Conservation (phyloP, 2,797 vertebrate genomes). For the Acanthurus tractus region DNA sequence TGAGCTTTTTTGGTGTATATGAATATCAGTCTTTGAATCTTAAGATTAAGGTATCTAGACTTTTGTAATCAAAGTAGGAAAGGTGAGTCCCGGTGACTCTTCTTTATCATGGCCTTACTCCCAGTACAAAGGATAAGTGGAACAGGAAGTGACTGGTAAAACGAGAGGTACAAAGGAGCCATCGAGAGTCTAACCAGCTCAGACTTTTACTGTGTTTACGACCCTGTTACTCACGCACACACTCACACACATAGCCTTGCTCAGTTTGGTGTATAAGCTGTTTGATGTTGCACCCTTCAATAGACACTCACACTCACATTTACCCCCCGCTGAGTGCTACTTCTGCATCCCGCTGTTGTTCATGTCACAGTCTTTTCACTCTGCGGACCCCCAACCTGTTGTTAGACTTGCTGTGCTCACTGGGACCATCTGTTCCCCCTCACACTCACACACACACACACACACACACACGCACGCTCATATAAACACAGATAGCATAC, state of each 20-base stretch:
- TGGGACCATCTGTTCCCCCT: conserved; percentile 85
- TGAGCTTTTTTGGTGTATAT: conserved; percentile 8
- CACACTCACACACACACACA: conserved; percentile 55
- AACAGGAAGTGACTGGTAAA: conserved; percentile 57
- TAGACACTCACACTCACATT: conserved; percentile 48
- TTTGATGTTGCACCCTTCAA: conserved; percentile 66
- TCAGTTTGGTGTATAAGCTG: conserved; percentile 29
- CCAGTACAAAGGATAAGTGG: conserved; percentile 32
- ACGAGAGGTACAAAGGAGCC: conserved; percentile 40
- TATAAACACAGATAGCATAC: conserved; percentile 7
- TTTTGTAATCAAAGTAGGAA: neutral
- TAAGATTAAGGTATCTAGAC: neutral
- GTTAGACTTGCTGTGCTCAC: conserved; percentile 69
- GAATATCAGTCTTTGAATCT: neutral
- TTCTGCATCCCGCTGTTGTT: conserved; percentile 71
- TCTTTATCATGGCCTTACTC: conserved; percentile 19
- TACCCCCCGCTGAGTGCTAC: conserved; percentile 69
- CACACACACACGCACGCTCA: conserved; percentile 14
- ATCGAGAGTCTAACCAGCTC: conserved; percentile 39
- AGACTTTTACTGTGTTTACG: conserved; percentile 51
- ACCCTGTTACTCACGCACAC: conserved; percentile 40
- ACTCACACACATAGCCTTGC: conserved; percentile 4
- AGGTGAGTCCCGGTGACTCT: neutral
- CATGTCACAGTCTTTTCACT: conserved; percentile 79
- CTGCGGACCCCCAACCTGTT: conserved; percentile 79